These are phyloP conservation scores for Thera obeliscata DNA, from an alignment of 2,888 invertebrate genomes.

Conservation along the genomic window DNA sequence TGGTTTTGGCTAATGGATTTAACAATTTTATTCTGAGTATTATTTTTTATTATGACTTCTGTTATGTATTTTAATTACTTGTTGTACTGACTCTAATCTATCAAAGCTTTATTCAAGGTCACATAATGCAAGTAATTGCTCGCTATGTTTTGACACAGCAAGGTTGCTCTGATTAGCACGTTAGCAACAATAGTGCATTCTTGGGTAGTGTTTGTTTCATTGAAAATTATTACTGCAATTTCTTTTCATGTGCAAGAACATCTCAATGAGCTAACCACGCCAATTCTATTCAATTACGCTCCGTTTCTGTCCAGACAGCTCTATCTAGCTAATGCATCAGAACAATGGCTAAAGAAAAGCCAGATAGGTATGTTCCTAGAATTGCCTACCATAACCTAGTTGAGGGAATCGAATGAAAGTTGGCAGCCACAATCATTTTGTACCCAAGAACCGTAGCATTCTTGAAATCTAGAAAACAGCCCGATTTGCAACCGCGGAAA, in stretches of 20 bases:
- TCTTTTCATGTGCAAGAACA: neutral
- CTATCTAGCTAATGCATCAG: constrained; percentile 4
- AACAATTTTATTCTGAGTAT: constrained; percentile 3
- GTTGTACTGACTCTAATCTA: constrained; percentile 10
- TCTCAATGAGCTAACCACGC: constrained; percentile 4
- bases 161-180: constrained; percentile 21
- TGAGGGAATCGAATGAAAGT: constrained; percentile 61
- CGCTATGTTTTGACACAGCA: constrained; percentile 9
- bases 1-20: constrained; percentile 14
- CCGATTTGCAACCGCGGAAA: constrained; percentile 50
- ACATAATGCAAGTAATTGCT: constrained; percentile 15
- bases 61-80: neutral
- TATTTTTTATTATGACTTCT: neutral
- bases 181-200: constrained; percentile 5
- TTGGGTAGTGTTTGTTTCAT: neutral
- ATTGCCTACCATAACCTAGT: constrained; percentile 50
- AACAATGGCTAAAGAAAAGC: constrained; percentile 32
- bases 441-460: constrained; percentile 59
- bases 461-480: constrained; percentile 51
- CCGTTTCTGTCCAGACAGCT: constrained; percentile 15
- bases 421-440: constrained; percentile 60
- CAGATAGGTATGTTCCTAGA: constrained; percentile 45
- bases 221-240: neutral
- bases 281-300: constrained; percentile 22
- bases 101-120: constrained; percentile 22